Base-by-base conservation (phyloP, 2,113 vertebrate species). In the Progne subis region DNA sequence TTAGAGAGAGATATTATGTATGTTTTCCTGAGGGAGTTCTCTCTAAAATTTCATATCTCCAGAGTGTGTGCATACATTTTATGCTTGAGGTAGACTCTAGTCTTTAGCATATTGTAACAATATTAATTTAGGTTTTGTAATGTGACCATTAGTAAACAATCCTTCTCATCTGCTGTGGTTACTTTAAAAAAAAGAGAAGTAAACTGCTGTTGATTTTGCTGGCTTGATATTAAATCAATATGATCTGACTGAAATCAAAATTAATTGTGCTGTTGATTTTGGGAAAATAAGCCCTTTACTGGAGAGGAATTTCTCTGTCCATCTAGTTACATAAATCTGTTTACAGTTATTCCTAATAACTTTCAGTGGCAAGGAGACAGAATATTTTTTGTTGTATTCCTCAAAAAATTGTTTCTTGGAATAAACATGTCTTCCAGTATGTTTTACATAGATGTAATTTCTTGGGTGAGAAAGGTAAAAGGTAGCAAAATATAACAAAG, bases 121-220 rank as follows among this genome's bases (percentile, higher is more conserved):
- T 92, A 94, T 88, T 91, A 96, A 95, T 96, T 98, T 97, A 32
- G 91, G 78, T 95, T 96, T 93, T 89, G 65, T 91, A 96, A 91
- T 74, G 56, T 93, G 88, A 28, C 77, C 59, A 60, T 94, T 96
- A 90, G 60, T 90, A 71, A 87, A 93, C 83, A 82, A 15, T 77
- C 46, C 81, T 85, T 94, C 69, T 68, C 56, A 76, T 93, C 77
- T 93, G 64, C 49, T 92, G 41, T 90, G 69, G 67, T 96, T 97
- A 55, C 83, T 87, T 60, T 95, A 89, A 92, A 80, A 59, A 81
- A 82, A 75, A 94, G 76, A 71, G 50, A 94, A 94, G 46, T 90
- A 67, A 70, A 52, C 49, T 84, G 78, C 44, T 88, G 71, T 87
- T 91, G 53, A 65, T 95, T 92, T 97, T 94, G 60, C 86, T 57